Evolutionary conservation across 2,113 vertebrate genomes (phyloP).

Genomic region (Pterocles burchelli): DNA sequence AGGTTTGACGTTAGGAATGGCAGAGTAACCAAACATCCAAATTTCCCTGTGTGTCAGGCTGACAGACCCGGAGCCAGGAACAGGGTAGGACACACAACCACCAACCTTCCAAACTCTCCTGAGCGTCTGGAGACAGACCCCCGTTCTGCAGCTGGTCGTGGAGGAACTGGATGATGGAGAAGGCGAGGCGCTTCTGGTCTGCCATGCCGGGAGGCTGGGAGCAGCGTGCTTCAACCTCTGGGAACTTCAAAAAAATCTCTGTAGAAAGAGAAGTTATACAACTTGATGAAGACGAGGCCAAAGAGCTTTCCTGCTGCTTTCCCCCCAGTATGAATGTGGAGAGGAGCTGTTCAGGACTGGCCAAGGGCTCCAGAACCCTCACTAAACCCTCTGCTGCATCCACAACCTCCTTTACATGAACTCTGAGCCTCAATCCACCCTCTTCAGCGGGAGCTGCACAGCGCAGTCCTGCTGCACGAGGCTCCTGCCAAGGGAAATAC

Average conservation of each 20-base stretch:
- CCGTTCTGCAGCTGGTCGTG: constrained; percentile 88
- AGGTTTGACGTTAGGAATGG: fast-evolving
- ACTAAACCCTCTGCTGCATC: neutral
- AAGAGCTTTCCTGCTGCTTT: neutral
- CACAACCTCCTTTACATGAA: fast-evolving
- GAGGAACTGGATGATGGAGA: constrained; percentile 92
- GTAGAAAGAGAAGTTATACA: fast-evolving
- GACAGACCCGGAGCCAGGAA: fast-evolving
- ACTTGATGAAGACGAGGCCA: fast-evolving
- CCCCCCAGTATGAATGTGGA: fast-evolving
- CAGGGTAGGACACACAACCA: fast-evolving
- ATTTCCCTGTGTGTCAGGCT: fast-evolving
- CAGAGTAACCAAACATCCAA: fast-evolving
- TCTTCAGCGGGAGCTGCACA: fast-evolving
- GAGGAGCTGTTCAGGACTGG: neutral
- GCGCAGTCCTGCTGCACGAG: neutral
- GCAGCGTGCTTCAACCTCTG: neutral
- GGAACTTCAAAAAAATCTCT: neutral
- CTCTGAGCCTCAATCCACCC: neutral
- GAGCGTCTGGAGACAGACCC: constrained; percentile 84
- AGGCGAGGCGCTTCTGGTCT: constrained; percentile 91
- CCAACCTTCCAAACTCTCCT: constrained; percentile 96
- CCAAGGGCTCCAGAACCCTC: neutral
- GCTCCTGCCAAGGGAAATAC: neutral
- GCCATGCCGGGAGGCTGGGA: constrained; percentile 75